Conservation (phyloP, 2,888 invertebrate species). For the Portevinia maculata region DNA sequence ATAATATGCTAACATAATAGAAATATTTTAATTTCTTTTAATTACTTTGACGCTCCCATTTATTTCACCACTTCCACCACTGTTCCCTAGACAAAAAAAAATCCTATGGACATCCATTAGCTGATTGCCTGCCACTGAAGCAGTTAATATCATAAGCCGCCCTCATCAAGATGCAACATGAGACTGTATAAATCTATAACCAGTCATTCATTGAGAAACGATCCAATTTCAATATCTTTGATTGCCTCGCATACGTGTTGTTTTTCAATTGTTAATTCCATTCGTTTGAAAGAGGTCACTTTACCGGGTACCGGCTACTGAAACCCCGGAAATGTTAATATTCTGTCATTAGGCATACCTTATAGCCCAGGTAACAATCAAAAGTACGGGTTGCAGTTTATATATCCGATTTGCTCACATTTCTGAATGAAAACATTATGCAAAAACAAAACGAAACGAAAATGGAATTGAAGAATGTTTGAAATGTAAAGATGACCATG, state of each 20-base stretch:
- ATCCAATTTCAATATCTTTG: conserved; percentile 29
- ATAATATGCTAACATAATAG: conserved; percentile 25
- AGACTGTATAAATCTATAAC: conserved; percentile 23
- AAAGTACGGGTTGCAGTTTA: neutral
- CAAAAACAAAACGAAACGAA: neutral
- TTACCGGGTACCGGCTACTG: conserved; percentile 15
- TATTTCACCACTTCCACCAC: conserved; percentile 16
- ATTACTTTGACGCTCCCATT: conserved; percentile 52
- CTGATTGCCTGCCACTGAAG: conserved; percentile 28
- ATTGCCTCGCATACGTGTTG: conserved; percentile 25
- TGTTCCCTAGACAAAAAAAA: conserved; percentile 29
- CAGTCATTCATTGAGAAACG: neutral
- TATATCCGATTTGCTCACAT: conserved; percentile 1
- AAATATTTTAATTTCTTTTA: conserved; percentile 42
- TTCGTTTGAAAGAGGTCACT: conserved; percentile 1
- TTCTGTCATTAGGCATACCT: conserved; percentile 12
- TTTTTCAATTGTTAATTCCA: conserved; percentile 15
- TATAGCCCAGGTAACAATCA: conserved; percentile 5
- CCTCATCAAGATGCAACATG: conserved; percentile 8
- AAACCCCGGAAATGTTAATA: conserved; percentile 41
- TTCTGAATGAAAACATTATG: neutral
- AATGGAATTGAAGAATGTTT: neutral
- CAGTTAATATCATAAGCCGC: conserved; percentile 2
- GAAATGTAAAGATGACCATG: neutral
- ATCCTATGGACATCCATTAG: conserved; percentile 43